phyloP scores from a whole-genome alignment of 1,140 invertebrate genomes.

The Apis mellifera region Amel_HAv3.1 CM009936.2:2467001-2467500 shows the following conservation, averaged over 20 bases:
- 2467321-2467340: neutral
- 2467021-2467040: constrained; percentile 1
- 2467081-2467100: constrained; percentile 23
- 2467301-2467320: neutral
- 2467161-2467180: constrained; percentile 14
- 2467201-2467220: neutral
- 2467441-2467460: too few relatives aligned
- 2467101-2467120: neutral
- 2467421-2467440: too few relatives aligned
- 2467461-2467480: too few relatives aligned
- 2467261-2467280: neutral
- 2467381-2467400: too few relatives aligned
- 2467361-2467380: neutral
- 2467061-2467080: neutral
- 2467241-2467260: neutral
- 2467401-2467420: neutral
- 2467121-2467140: constrained; percentile 7
- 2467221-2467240: neutral
- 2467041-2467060: neutral
- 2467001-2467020: constrained; percentile 21
- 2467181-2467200: neutral
- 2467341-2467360: neutral
- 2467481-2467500: too few relatives aligned
- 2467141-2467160: neutral
- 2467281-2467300: neutral